These are phyloP conservation scores for Brachionichthys hirsutus DNA, from an alignment of 2,113 vertebrate genomes.

Conservation along the genomic window DNA sequence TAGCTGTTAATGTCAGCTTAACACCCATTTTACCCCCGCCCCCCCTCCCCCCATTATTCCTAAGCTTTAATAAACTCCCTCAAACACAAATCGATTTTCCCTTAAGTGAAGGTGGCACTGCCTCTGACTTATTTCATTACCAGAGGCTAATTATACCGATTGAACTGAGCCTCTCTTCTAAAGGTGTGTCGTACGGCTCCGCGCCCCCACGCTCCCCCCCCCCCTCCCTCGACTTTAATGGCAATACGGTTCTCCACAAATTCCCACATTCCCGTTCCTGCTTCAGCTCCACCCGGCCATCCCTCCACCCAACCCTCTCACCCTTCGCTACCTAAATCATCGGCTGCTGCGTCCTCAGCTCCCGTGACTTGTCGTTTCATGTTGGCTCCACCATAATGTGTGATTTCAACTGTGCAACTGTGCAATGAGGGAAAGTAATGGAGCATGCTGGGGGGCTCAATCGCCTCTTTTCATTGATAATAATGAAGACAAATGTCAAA, in stretches of 20 bases:
- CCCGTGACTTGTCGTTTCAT: conserved; percentile 76
- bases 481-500: conserved; percentile 87
- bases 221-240: conserved; percentile 55
- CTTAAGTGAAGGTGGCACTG: conserved; percentile 81
- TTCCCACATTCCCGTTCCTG: conserved; percentile 51
- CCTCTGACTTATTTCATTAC: conserved; percentile 83
- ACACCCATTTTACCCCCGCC: conserved; percentile 45
- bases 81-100: conserved; percentile 80
- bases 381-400: conserved; percentile 80
- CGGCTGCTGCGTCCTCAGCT: conserved; percentile 62
- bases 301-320: conserved; percentile 33
- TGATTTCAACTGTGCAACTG: conserved; percentile 80
- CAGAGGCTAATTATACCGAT: conserved; percentile 81
- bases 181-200: conserved; percentile 70
- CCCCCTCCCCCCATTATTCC: conserved; percentile 70
- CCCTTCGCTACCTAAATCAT: conserved; percentile 67
- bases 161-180: conserved; percentile 80
- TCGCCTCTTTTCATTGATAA: conserved; percentile 80
- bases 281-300: conserved; percentile 40
- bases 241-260: conserved; percentile 59
- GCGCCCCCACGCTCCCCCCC: conserved; percentile 40
- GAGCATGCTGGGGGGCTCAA: conserved; percentile 78
- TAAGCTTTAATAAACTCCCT: conserved; percentile 82
- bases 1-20: conserved; percentile 69
- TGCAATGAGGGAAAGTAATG: conserved; percentile 79